These are phyloP conservation scores for Drosophila pallidifrons DNA, from an alignment of 1,140 invertebrate species.

Conservation along the genomic window DNA sequence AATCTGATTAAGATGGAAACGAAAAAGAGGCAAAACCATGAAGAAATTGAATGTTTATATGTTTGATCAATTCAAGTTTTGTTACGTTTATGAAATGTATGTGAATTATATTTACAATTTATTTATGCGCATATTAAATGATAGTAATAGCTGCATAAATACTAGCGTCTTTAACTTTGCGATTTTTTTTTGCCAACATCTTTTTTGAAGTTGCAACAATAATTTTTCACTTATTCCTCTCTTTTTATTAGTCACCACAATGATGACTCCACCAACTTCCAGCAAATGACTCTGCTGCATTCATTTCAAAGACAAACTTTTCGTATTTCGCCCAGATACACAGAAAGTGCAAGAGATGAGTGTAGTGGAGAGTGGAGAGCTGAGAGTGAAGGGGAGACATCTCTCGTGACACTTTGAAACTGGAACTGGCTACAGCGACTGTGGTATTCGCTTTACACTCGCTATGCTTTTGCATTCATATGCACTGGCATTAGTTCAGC, in stretches of 20 bases:
- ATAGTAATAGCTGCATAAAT: not conserved
- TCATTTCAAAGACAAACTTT: conserved; percentile 60
- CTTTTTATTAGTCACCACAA: conserved; percentile 53
- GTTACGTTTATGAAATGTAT: not conserved
- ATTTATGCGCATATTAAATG: not conserved
- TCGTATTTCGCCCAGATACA: conserved; percentile 48
- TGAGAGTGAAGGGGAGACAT: not conserved
- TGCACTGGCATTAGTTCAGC: conserved; percentile 15
- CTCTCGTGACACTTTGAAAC: conserved; percentile 23
- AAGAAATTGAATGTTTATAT: not conserved
- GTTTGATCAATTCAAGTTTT: too few relatives aligned
- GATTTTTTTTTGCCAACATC: conserved; percentile 20
- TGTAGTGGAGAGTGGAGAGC: too few relatives aligned
- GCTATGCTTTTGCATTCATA: conserved; percentile 1
- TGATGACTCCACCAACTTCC: conserved; percentile 47
- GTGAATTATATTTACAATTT: not conserved
- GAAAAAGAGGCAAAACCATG: not conserved
- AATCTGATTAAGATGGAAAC: not conserved
- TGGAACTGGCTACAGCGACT: conserved; percentile 35
- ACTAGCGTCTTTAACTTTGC: conserved; percentile 17
- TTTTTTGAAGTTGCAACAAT: conserved; percentile 46
- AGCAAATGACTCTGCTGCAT: conserved; percentile 55
- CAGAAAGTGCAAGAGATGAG: not conserved
- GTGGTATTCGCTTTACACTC: conserved; percentile 25
- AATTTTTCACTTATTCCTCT: conserved; percentile 44